Evolutionary conservation across 2,888 invertebrate species (phyloP), one percentile per base, ranked within the genome.

Genomic region (Apoderus coryli): DNA sequence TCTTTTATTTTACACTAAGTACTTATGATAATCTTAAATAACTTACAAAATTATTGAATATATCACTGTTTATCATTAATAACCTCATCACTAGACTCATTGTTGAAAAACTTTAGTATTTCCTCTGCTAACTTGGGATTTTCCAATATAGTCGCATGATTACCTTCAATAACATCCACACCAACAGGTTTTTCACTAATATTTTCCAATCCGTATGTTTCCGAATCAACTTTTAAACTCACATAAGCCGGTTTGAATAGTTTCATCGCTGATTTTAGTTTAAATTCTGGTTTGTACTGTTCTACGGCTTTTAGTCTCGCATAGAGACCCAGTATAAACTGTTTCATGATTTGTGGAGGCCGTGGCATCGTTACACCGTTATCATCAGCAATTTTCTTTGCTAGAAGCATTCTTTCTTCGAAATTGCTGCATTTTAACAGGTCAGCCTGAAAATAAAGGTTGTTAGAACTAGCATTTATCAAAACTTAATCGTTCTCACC

Each of bases 361-460:
- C n/a, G n/a, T n/a, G n/a, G n/a, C n/a, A n/a, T n/a, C n/a, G 16
- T 15, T 6, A 22, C 14, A 9, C 22, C 10, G 10, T 5, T 22
- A n/a, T 11, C 12, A 2, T 22, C 31, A 3, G 30, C 26, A 12
- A 37, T 29, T 22, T 16, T 26, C 13, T 33, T 31, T 4, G 26
- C 35, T 3, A 35, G 10, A 4, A 24, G 31, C 6, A 41, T 29
- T 10, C 31, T 36, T 9, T 38, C 66, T 0, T 71, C 62, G 49
- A 67, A 67, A 0, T 62, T 65, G 10, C 61, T 61, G 3, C 66
- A 62, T 34, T 64, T 64, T 22, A 49, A 53, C 9, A 77, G 59
- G 41, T 63, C 60, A 1, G 57, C 25, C 22, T 52, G 50, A 34
- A 33, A 6, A 13, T 10, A 29, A 29, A 27, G 10, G 9, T 19